A percentile compares a stretch with the other conserved stretches of the same genome.
Conservation (phyloP, 2,113 vertebrate species). For the Limanda limanda region DNA sequence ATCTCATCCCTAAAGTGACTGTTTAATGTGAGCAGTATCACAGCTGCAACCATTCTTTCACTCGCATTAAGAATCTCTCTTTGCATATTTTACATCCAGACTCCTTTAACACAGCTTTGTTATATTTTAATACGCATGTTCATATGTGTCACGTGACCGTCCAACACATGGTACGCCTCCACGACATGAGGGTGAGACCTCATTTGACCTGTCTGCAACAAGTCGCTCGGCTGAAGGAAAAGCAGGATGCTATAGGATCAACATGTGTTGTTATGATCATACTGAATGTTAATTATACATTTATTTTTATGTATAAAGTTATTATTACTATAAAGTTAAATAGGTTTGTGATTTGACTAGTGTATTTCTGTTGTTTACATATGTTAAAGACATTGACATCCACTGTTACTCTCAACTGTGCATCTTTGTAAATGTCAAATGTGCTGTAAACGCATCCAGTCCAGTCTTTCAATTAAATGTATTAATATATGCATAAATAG, state of each 20-base stretch:
- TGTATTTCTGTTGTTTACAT: too few species aligned
- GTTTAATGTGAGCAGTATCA: conserved; percentile 27
- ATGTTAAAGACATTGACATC: too few species aligned
- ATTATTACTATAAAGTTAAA: too few species aligned
- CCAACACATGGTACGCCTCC: not conserved
- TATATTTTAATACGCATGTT: not conserved
- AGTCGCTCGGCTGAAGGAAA: not conserved
- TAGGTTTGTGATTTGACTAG: too few species aligned
- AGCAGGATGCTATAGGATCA: too few species aligned
- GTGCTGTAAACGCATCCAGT: too few species aligned
- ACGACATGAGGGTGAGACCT: not conserved
- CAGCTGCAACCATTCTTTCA: conserved; percentile 7
- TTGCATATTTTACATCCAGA: not conserved
- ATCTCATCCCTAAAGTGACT: conserved; percentile 34
- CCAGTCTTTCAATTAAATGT: too few species aligned
- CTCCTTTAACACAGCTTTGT: not conserved
- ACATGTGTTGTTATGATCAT: not conserved
- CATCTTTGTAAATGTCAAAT: too few species aligned
- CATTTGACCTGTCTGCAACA: not conserved
- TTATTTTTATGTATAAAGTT: too few species aligned
- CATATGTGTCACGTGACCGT: not conserved
- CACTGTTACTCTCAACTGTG: too few species aligned
- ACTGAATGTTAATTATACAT: not conserved
- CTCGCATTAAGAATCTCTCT: not conserved
- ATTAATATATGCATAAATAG: too few species aligned